These are phyloP conservation scores for Mesembrinibis cayennensis DNA, from an alignment of 2,113 vertebrate genomes.

Conservation along the genomic window DNA sequence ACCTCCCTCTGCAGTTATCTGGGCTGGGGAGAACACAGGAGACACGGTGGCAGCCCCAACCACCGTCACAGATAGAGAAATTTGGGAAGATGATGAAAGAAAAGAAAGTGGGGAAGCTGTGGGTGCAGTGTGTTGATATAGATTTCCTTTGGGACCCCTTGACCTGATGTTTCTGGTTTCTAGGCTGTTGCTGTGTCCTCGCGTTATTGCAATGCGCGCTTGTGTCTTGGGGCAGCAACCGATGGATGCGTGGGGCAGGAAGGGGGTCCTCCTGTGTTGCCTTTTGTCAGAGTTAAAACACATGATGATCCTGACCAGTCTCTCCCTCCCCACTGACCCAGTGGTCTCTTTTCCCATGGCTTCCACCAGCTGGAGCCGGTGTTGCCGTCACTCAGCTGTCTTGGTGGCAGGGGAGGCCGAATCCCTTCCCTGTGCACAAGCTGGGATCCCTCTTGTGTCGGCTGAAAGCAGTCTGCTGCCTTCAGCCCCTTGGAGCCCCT, in stretches of 20 bases:
- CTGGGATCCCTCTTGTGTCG: not conserved
- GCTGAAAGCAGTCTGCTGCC: not conserved
- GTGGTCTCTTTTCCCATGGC: not conserved
- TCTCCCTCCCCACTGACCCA: not conserved
- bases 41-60: not conserved
- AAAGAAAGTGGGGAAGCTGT: not conserved
- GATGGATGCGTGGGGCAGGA: not conserved
- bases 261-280: not conserved
- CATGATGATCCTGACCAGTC: not conserved
- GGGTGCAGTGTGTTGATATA: not conserved
- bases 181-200: not conserved
- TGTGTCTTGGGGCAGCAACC: not conserved
- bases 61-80: not conserved
- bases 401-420: not conserved
- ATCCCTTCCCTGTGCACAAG: not conserved
- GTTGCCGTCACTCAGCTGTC: not conserved
- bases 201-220: fast-evolving
- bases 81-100: not conserved
- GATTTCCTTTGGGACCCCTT: not conserved
- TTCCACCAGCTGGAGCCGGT: not conserved
- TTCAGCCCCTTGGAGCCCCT: not conserved
- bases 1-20: not conserved
- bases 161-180: not conserved
- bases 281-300: not conserved
- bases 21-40: not conserved